Evolutionary conservation across 2,113 vertebrate genomes (phyloP).

Genomic region (Recurvirostra avosetta): DNA sequence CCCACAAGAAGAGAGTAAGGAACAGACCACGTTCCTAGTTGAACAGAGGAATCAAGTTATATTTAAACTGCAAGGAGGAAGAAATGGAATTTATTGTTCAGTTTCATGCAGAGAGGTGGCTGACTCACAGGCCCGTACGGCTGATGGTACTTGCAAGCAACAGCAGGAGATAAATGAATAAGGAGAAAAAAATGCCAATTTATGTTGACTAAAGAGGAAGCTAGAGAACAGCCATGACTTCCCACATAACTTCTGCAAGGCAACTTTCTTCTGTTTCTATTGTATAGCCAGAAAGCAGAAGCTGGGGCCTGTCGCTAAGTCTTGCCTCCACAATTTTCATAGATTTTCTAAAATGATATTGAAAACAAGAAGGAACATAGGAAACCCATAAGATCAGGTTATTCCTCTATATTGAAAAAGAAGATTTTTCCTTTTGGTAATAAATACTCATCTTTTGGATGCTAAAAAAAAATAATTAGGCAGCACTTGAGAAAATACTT

Average conservation of each 20-base stretch:
- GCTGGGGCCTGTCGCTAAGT: not conserved
- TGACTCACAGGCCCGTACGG: not conserved
- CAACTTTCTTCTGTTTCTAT: not conserved
- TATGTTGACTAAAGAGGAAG: slow-evolving; percentile 22
- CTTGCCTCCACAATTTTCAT: not conserved
- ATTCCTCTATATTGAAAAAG: not conserved
- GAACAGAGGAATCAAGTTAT: slow-evolving; percentile 1
- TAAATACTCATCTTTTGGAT: not conserved
- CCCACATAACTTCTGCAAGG: not conserved
- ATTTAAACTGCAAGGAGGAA: slow-evolving; percentile 30
- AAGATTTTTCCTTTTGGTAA: not conserved
- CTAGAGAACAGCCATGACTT: slow-evolving; percentile 16
- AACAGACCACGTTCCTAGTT: not conserved
- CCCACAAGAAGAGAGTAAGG: not conserved
- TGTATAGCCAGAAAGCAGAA: not conserved
- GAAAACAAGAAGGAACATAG: not conserved
- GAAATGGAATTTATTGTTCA: slow-evolving; percentile 54
- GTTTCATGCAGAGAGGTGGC: slow-evolving; percentile 42
- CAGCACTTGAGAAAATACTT: not conserved
- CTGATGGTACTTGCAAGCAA: not conserved
- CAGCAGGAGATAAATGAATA: slow-evolving; percentile 53
- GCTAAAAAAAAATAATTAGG: not conserved
- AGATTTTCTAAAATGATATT: not conserved
- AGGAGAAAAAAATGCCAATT: not conserved
- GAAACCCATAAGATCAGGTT: not conserved